Evolutionary conservation across 2,888 invertebrate genomes (phyloP).

Genomic region (Yponomeuta cagnagella): DNA sequence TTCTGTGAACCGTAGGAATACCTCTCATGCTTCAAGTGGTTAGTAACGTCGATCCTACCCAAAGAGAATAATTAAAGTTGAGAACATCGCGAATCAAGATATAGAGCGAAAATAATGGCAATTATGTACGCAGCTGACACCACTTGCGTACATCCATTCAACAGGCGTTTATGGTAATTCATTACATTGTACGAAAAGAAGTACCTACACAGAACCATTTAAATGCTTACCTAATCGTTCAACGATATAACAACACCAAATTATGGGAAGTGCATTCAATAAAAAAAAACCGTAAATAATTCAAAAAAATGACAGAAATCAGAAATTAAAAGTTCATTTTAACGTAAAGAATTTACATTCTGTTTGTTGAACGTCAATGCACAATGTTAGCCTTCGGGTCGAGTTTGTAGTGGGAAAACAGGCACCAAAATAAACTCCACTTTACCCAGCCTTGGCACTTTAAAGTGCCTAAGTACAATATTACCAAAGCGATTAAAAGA

Average conservation of each 20-base stretch:
- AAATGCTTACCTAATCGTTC: neutral
- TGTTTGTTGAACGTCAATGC: too few species aligned
- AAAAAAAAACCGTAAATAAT: neutral
- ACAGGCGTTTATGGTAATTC: slow-evolving; percentile 1
- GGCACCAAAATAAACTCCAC: too few species aligned
- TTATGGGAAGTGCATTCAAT: neutral
- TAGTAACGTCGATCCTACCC: too few species aligned
- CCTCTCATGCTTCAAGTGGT: too few species aligned
- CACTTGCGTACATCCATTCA: neutral
- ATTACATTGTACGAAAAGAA: neutral
- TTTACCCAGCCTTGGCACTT: neutral
- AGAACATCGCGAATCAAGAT: neutral
- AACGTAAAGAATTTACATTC: too few species aligned
- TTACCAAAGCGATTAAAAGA: neutral
- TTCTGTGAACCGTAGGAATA: too few species aligned
- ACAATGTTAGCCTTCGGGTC: too few species aligned
- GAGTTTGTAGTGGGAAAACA: too few species aligned
- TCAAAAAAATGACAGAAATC: too few species aligned
- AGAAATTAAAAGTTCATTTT: too few species aligned
- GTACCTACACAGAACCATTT: neutral
- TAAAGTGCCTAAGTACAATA: neutral
- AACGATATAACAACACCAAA: neutral
- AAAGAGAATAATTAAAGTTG: too few species aligned
- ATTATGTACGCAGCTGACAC: neutral
- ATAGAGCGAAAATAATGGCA: neutral